A percentile compares a stretch with the other conserved stretches of the same genome.
These are phyloP conservation scores for Galerucella nymphaeae DNA, from an alignment of 2,888 invertebrate species.

Conservation along the genomic window DNA sequence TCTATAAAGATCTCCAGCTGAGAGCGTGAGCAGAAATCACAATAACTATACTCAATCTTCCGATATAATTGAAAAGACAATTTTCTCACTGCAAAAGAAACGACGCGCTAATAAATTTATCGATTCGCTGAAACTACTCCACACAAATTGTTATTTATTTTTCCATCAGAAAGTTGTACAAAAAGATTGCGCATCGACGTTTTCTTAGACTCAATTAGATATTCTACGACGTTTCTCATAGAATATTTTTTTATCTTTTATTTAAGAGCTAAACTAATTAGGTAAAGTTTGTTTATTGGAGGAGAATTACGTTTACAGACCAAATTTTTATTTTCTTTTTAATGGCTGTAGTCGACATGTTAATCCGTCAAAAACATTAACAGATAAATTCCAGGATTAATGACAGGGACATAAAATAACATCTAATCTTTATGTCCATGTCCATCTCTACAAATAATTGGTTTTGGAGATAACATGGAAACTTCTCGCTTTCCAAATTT, in stretches of 20 bases:
- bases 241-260: neutral
- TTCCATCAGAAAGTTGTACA: constrained; percentile 25
- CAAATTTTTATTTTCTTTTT: neutral
- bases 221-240: constrained; percentile 1
- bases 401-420: too few species aligned
- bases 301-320: neutral
- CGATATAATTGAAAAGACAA: constrained; percentile 44
- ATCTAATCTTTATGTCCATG: too few species aligned
- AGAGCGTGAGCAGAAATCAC: constrained; percentile 15
- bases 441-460: too few species aligned
- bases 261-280: neutral
- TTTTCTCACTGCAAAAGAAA: constrained; percentile 38
- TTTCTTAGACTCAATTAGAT: constrained; percentile 17
- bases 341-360: neutral
- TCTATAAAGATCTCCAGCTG: constrained; percentile 14
- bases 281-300: neutral
- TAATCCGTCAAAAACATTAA: too few species aligned
- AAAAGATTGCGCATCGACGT: constrained; percentile 19
- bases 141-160: constrained; percentile 45
- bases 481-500: too few species aligned
- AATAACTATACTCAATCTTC: constrained; percentile 38
- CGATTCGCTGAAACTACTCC: constrained; percentile 32
- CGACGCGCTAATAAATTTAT: constrained; percentile 40
- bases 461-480: too few species aligned
- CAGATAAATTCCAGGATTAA: too few species aligned